Evolutionary conservation across 2,113 vertebrate species (phyloP).

Genomic region (Austrofundulus limnaeus): DNA sequence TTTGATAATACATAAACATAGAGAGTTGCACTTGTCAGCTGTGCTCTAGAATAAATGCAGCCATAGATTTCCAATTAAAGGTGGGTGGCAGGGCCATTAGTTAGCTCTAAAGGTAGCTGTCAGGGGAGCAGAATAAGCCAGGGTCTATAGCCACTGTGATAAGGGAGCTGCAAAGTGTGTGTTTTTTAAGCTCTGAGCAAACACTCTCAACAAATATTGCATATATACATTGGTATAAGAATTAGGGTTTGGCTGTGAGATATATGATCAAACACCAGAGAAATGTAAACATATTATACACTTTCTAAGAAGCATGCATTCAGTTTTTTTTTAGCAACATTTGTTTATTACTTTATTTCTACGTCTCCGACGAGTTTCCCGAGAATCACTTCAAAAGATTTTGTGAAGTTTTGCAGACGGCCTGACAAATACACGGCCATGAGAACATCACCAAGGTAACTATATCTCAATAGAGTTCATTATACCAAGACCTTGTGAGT

Average conservation of each 20-base stretch:
- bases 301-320: neutral
- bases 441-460: neutral
- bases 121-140: conserved; percentile 59
- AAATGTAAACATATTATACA: neutral
- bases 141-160: conserved; percentile 57
- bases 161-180: conserved; percentile 56
- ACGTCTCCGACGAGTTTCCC: neutral
- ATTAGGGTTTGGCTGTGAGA: conserved; percentile 11
- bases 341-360: too few species aligned
- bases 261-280: neutral
- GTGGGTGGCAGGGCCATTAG: conserved; percentile 71
- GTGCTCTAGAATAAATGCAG: conserved; percentile 75
- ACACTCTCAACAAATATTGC: conserved; percentile 18
- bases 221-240: conserved; percentile 7
- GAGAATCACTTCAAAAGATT: neutral
- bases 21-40: conserved; percentile 69
- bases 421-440: neutral
- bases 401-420: neutral
- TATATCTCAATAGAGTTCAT: neutral
- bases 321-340: neutral
- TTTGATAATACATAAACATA: conserved; percentile 72
- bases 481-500: neutral
- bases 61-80: conserved; percentile 83
- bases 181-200: conserved; percentile 57
- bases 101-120: conserved; percentile 76